A percentile compares a stretch with the other conserved stretches of the same genome.
phyloP scores from a whole-genome alignment of 2,888 invertebrate genomes.

The Dioctria rufipes region DNA sequence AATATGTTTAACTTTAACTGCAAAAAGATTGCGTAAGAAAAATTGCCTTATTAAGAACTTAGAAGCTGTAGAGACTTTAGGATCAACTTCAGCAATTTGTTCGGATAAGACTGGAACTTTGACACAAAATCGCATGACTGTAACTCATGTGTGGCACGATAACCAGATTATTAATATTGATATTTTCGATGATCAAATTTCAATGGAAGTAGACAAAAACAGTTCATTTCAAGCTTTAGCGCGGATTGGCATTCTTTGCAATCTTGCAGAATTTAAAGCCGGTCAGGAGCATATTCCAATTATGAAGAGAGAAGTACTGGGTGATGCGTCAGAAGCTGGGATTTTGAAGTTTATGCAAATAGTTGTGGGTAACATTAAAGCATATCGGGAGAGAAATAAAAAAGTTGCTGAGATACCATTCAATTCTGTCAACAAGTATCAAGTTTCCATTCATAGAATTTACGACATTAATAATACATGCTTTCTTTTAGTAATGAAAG shows the following conservation, averaged over 20 bases:
- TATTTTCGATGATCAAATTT: conserved; percentile 90
- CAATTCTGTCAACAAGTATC: conserved; percentile 93
- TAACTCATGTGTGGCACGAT: conserved; percentile 98
- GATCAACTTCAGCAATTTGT: conserved; percentile 97
- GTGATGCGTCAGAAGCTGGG: conserved; percentile 93
- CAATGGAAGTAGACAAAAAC: conserved; percentile 68
- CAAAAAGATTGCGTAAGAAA: conserved; percentile 97
- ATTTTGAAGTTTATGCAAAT: conserved; percentile 90
- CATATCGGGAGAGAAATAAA: conserved; percentile 83
- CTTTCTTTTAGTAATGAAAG: conserved; percentile 92
- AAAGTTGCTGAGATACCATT: conserved; percentile 91
- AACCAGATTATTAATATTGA: conserved; percentile 96
- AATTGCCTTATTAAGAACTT: conserved; percentile 97
- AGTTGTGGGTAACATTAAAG: conserved; percentile 84
- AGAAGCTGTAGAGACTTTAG: conserved; percentile 97
- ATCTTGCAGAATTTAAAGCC: conserved; percentile 94
- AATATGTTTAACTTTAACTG: conserved; percentile 94
- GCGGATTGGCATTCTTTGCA: conserved; percentile 92
- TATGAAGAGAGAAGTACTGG: conserved; percentile 89
- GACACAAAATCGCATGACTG: conserved; percentile 98
- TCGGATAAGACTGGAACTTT: conserved; percentile 97
- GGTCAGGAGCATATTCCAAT: conserved; percentile 90
- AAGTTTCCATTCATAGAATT: conserved; percentile 92
- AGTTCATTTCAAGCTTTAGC: conserved; percentile 80
- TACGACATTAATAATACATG: conserved; percentile 91